phyloP scores from a whole-genome alignment of 2,113 vertebrate species.

The Donacobius atricapilla region DNA sequence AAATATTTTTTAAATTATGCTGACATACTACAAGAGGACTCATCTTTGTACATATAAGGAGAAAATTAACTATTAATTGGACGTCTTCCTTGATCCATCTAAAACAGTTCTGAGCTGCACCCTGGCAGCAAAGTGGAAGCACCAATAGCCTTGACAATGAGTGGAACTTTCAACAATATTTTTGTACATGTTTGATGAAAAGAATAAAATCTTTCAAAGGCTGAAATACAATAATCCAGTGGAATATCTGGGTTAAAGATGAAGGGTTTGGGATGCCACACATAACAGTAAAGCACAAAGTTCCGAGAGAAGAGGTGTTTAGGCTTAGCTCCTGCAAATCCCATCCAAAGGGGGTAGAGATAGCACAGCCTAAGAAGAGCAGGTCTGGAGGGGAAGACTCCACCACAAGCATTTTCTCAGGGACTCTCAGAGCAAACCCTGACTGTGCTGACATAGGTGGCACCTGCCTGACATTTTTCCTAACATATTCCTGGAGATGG shows the following conservation, averaged over 20 bases:
- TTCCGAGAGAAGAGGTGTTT: fast-evolving
- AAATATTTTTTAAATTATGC: background rate
- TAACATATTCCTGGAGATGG: too few relatives aligned
- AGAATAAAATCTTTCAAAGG: background rate
- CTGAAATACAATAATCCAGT: background rate
- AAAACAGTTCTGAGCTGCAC: background rate
- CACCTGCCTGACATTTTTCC: too few relatives aligned
- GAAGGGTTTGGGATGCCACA: background rate
- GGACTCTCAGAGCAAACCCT: background rate
- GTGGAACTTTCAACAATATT: background rate
- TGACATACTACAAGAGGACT: background rate
- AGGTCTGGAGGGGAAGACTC: fast-evolving
- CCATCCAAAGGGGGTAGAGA: background rate
- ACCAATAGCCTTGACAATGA: background rate
- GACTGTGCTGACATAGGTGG: too few relatives aligned
- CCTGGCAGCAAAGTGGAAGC: background rate
- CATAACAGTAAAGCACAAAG: background rate
- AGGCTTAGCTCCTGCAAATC: background rate
- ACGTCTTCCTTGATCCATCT: background rate
- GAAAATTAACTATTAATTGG: background rate
- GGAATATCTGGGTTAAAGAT: background rate
- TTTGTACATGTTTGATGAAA: background rate
- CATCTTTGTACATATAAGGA: background rate
- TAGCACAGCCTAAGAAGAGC: background rate
- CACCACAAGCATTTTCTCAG: background rate